Base-by-base conservation (phyloP, 2,113 vertebrate species). In the Bucco capensis region DNA sequence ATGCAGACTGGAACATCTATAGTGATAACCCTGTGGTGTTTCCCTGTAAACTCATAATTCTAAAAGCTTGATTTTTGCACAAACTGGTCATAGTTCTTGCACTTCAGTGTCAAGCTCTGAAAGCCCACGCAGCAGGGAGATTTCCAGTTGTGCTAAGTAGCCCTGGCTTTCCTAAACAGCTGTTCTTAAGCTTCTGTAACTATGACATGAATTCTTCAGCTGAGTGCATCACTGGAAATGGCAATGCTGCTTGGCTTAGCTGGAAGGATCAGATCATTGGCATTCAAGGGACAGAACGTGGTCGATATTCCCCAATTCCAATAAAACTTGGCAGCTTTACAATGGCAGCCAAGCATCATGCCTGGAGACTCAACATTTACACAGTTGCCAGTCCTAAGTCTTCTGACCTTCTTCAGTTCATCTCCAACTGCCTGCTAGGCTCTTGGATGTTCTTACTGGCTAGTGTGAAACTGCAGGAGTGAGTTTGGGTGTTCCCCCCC, bases 241-340 rank as follows among this genome's bases (percentile, higher is more conserved):
- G 81, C 49, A 89, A 88, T 49, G 25, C 75, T 19, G 40, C 73
- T 81, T 51, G 60, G 37, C 70, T 83, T 49, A 6, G 35, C 70
- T 50, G 7, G 49, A 54, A 87, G 83, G 75, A 87, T 78, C 75
- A 44, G 73, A 40, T 61, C 86, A 30, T 47, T 86, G 92, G 22
- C 94, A 90, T 90, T 74, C 83, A 66, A 17, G 83, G 77, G 67
- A 53, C 1, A 9, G 50, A 33, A 31, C 0, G 8, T 64, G 66
- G 86, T 86, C 42, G 4, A 42, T 92, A 61, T 30, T 90, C 64
- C 76, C 76, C 14, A 46, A 1, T 71, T 85, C 66, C 67, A 57
- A 75, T 91, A 75, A 94, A 92, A 67, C 4, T 56, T 87, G 89
- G 54, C 91, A 94, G 84, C 84, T 93, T 70, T 66, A 44, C 42